These are phyloP conservation scores for Leptinotarsa juncta DNA, from an alignment of 2,888 invertebrate genomes.

Conservation along the genomic window DNA sequence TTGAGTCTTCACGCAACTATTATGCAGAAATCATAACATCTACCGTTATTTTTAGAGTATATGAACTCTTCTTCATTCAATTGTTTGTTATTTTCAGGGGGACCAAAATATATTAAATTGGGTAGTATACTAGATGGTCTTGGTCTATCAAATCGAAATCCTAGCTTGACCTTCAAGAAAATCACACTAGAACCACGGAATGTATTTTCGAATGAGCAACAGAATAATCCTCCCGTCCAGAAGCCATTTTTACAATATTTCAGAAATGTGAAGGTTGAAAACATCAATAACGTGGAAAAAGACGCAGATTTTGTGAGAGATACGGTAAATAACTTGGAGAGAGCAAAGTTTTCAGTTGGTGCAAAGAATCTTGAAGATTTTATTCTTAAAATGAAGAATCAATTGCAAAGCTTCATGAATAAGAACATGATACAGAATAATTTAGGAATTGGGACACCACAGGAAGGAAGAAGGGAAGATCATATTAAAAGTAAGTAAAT, in stretches of 20 bases:
- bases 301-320: conserved; percentile 25
- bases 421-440: conserved; percentile 36
- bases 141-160: conserved; percentile 59
- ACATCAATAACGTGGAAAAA: conserved; percentile 26
- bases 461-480: not conserved
- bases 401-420: conserved; percentile 42
- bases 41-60: no score
- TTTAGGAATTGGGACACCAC: conserved; percentile 19
- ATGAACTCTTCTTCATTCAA: not conserved
- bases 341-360: conserved; percentile 42
- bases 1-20: no score
- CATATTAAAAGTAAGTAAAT: conserved; percentile 2
- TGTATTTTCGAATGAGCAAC: not conserved
- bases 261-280: conserved; percentile 31
- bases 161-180: conserved; percentile 20
- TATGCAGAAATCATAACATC: no score
- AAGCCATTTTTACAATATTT: conserved; percentile 8
- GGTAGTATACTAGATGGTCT: conserved; percentile 60
- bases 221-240: not conserved
- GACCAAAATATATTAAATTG: conserved; percentile 54
- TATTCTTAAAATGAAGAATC: conserved; percentile 47
- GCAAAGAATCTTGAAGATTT: conserved; percentile 50
- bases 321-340: conserved; percentile 40
- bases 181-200: conserved; percentile 8
- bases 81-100: conserved; percentile 30